Percentiles rank a stretch among this genome's conserved stretches.
phyloP scores from a whole-genome alignment of 2,113 vertebrate species.

The Engystomops pustulosus region DNA sequence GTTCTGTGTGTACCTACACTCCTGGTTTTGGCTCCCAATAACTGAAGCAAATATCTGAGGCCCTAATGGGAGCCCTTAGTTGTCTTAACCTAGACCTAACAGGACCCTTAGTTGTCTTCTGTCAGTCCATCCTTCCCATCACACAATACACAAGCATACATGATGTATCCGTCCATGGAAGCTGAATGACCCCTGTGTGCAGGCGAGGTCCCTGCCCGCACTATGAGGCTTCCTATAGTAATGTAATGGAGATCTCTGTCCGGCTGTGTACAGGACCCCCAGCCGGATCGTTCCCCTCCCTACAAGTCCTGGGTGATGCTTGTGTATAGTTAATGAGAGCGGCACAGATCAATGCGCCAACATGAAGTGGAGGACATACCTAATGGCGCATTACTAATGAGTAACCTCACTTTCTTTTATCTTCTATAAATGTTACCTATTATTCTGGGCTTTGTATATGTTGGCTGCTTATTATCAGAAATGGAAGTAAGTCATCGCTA shows the following conservation, averaged over 20 bases:
- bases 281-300: slow-evolving; percentile 76
- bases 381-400: slow-evolving; percentile 41
- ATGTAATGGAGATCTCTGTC: slow-evolving; percentile 78
- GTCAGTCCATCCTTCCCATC: neutral
- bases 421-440: neutral
- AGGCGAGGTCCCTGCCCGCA: slow-evolving; percentile 69
- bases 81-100: too few relatives aligned
- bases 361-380: neutral
- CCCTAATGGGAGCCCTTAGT: too few relatives aligned
- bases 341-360: slow-evolving; percentile 40
- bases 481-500: neutral
- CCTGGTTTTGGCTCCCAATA: too few relatives aligned
- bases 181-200: slow-evolving; percentile 68
- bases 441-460: neutral
- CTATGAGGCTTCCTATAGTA: slow-evolving; percentile 73
- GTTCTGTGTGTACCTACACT: too few relatives aligned
- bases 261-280: slow-evolving; percentile 68
- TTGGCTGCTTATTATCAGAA: neutral
- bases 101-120: neutral
- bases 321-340: slow-evolving; percentile 20
- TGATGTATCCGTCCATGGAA: slow-evolving; percentile 64
- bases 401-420: neutral
- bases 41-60: too few relatives aligned
- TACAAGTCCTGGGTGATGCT: slow-evolving; percentile 51
- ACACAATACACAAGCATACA: neutral